phyloP scores from a whole-genome alignment of 2,888 invertebrate species.

The Crioceris asparagi region DNA sequence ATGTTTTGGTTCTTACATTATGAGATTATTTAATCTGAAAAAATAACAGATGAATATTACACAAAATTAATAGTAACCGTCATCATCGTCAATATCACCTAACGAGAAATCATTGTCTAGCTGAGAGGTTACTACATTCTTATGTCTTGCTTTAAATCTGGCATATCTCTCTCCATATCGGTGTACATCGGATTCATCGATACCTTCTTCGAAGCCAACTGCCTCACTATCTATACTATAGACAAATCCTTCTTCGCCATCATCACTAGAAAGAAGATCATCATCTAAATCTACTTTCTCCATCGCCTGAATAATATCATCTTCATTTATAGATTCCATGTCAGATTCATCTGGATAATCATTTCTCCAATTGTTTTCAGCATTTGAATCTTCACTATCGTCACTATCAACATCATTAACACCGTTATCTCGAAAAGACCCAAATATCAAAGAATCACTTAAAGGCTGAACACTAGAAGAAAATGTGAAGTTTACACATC shows the following conservation, averaged over 20 bases:
- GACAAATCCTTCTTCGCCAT: conserved; percentile 35
- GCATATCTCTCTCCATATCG: conserved; percentile 56
- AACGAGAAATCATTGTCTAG: conserved; percentile 21
- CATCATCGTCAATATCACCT: conserved; percentile 27
- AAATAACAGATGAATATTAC: too few relatives aligned
- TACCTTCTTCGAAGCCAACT: conserved; percentile 34
- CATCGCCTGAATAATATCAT: conserved; percentile 52
- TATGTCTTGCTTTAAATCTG: conserved; percentile 49
- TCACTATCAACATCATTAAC: conserved; percentile 34
- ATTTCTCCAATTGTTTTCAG: conserved; percentile 65
- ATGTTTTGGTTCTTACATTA: not conserved
- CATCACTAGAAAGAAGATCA: conserved; percentile 34
- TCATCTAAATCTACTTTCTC: conserved; percentile 31
- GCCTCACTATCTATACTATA: conserved; percentile 36
- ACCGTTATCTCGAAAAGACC: conserved; percentile 27
- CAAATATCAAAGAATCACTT: conserved; percentile 36
- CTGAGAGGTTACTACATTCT: conserved; percentile 22
- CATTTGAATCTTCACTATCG: conserved; percentile 64
- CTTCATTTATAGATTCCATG: conserved; percentile 46
- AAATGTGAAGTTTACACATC: conserved; percentile 11
- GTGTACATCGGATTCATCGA: conserved; percentile 44
- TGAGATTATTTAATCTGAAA: too few relatives aligned
- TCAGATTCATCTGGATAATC: conserved; percentile 59
- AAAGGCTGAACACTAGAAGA: conserved; percentile 35
- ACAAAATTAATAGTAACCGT: conserved; percentile 20